A percentile compares a stretch with the other conserved stretches of the same genome.
Conservation (phyloP, 2,888 invertebrate genomes). For the Caenorhabditis sulstoni region DNA sequence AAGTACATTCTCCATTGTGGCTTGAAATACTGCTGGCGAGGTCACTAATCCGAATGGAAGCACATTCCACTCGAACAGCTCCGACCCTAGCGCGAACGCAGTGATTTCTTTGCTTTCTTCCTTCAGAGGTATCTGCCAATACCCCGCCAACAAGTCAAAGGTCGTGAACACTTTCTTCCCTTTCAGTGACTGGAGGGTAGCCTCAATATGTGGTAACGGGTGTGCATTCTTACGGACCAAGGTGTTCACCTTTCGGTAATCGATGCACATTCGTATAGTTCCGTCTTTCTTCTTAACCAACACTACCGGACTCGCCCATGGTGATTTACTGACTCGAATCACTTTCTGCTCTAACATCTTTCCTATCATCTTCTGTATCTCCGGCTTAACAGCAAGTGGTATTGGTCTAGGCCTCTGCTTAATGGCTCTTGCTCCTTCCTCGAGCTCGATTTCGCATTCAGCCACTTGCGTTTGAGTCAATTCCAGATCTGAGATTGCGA, state of each 20-base stretch:
- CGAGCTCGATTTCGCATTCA: neutral
- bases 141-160: slow-evolving; percentile 67
- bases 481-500: neutral
- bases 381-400: too few relatives aligned
- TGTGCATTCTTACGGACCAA: slow-evolving; percentile 57
- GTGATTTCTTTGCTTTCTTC: slow-evolving; percentile 63
- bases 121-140: slow-evolving; percentile 67
- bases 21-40: slow-evolving; percentile 73
- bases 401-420: too few relatives aligned
- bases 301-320: slow-evolving; percentile 44
- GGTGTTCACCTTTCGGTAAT: slow-evolving; percentile 66
- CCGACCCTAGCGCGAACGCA: slow-evolving; percentile 70
- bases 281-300: slow-evolving; percentile 67
- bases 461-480: neutral
- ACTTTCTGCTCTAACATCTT: slow-evolving; percentile 35
- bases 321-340: slow-evolving; percentile 28
- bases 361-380: slow-evolving; percentile 11
- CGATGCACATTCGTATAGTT: slow-evolving; percentile 64
- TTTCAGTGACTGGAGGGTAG: too few relatives aligned
- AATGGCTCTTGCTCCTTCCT: too few relatives aligned
- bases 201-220: too few relatives aligned
- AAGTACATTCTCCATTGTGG: slow-evolving; percentile 61
- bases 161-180: slow-evolving; percentile 59
- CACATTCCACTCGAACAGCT: too few relatives aligned
- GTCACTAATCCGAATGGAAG: slow-evolving; percentile 73